These are phyloP conservation scores for Macropis europaea DNA, from an alignment of 2,888 invertebrate genomes.

Conservation along the genomic window DNA sequence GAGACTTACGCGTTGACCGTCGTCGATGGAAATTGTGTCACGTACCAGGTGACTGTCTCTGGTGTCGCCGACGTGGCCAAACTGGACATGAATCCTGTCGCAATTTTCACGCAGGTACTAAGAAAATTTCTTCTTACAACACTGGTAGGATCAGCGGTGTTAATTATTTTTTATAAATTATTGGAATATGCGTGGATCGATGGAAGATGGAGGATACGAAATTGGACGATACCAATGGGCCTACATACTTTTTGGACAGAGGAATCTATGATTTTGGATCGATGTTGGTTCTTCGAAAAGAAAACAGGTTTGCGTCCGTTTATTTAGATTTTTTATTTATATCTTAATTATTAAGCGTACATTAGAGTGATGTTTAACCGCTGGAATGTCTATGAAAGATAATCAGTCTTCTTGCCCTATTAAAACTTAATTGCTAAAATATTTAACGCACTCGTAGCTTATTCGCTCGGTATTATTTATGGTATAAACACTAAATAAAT, in stretches of 20 bases:
- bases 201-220: constrained; percentile 55
- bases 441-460: too few species aligned
- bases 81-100: constrained; percentile 64
- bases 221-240: constrained; percentile 52
- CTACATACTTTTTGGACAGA: constrained; percentile 66
- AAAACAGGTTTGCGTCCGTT: constrained; percentile 62
- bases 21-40: constrained; percentile 48
- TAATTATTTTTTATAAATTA: too few species aligned
- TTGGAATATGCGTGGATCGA: too few species aligned
- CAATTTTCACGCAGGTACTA: constrained; percentile 62
- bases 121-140: too few species aligned
- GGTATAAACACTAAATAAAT: too few species aligned
- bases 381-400: too few species aligned
- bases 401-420: too few species aligned
- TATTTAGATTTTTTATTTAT: not conserved
- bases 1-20: constrained; percentile 61
- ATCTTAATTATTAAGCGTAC: too few species aligned
- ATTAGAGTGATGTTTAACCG: too few species aligned
- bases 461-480: too few species aligned
- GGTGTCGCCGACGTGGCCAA: constrained; percentile 68
- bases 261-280: constrained; percentile 71
- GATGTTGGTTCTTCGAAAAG: constrained; percentile 56
- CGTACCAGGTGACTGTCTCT: constrained; percentile 57
- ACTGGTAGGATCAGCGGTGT: too few species aligned
- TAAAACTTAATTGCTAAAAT: too few species aligned